These are phyloP conservation scores for Clostera curtula DNA, from an alignment of 2,888 invertebrate genomes.

Conservation along the genomic window DNA sequence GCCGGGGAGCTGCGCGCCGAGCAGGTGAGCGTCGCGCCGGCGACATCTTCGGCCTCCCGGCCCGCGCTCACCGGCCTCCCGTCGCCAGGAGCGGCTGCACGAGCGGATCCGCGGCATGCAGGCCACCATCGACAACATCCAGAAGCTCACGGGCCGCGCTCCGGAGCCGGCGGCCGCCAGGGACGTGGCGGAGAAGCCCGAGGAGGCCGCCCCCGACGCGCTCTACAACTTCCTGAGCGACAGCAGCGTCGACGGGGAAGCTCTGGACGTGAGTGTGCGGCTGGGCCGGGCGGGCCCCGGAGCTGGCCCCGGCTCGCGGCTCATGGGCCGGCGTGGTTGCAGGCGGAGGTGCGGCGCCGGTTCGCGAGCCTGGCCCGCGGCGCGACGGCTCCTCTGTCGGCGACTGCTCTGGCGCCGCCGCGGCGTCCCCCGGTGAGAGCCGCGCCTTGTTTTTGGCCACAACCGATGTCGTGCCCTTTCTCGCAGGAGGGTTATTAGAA, in stretches of 20 bases:
- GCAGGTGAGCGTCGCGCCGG: slow-evolving; percentile 27
- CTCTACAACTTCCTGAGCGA: slow-evolving; percentile 31
- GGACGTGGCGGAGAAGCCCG: slow-evolving; percentile 8
- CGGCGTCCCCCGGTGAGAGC: background rate
- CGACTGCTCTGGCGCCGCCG: too few relatives aligned
- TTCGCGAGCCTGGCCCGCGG: slow-evolving; percentile 9
- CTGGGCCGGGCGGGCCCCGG: background rate
- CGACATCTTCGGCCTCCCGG: background rate
- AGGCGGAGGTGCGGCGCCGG: slow-evolving; percentile 18
- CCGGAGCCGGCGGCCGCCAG: slow-evolving; percentile 3
- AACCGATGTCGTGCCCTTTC: background rate
- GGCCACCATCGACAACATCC: slow-evolving; percentile 47
- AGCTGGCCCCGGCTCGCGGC: background rate
- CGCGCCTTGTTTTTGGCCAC: background rate
- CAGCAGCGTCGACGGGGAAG: slow-evolving; percentile 33
- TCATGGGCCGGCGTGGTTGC: slow-evolving; percentile 1
- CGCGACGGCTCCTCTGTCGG: too few relatives aligned
- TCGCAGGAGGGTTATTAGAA: background rate
- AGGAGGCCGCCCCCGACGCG: slow-evolving; percentile 18
- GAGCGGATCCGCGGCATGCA: slow-evolving; percentile 41
- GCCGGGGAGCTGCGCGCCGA: slow-evolving; percentile 41
- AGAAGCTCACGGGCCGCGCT: slow-evolving; percentile 40
- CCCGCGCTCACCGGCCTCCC: background rate
- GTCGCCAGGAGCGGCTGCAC: slow-evolving; percentile 39
- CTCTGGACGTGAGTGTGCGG: slow-evolving; percentile 22